Evolutionary conservation across 2,888 invertebrate species (phyloP).

Genomic region (Lepidochitona cinerea): DNA sequence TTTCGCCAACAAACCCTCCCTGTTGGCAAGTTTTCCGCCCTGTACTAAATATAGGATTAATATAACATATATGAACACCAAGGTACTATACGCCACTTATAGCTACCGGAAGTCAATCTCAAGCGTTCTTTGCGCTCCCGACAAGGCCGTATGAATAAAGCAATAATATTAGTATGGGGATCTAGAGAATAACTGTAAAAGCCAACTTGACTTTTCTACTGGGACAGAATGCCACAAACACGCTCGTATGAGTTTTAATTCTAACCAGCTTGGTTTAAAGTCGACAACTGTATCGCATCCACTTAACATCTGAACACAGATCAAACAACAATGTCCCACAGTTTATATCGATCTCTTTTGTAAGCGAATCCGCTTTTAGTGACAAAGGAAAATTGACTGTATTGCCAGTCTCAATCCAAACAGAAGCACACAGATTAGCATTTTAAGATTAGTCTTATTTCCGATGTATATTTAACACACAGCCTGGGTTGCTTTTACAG

Average conservation of each 20-base stretch:
- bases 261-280: not conserved
- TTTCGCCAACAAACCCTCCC: not conserved
- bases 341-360: not conserved
- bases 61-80: not conserved
- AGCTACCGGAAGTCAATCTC: not conserved
- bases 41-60: not conserved
- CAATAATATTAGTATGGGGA: not conserved
- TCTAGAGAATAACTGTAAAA: not conserved
- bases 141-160: not conserved
- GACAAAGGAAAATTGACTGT: not conserved
- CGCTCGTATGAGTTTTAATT: not conserved
- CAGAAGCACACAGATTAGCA: not conserved
- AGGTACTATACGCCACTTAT: not conserved
- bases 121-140: not conserved
- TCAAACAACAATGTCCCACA: conserved; percentile 1
- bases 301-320: not conserved
- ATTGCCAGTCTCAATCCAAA: not conserved
- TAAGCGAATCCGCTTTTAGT: not conserved
- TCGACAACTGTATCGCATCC: not conserved
- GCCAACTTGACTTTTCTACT: not conserved
- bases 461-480: not conserved
- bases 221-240: not conserved
- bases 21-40: not conserved
- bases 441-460: not conserved
- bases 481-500: not conserved